Conservation (phyloP, 2,888 invertebrate genomes). For the Xanthia togata region DNA sequence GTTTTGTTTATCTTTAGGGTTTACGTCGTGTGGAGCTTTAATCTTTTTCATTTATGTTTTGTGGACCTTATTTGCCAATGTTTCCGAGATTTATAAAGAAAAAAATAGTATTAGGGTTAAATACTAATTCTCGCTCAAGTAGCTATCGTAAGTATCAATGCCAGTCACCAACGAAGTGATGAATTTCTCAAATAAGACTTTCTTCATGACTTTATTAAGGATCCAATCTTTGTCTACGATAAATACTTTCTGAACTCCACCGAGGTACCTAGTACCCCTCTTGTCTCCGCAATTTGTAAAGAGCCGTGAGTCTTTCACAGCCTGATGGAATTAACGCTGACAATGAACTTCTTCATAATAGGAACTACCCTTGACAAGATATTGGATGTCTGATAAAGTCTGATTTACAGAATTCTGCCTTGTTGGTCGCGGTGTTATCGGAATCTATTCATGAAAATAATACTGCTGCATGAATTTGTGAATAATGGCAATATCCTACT, state of each 20-base stretch:
- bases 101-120: not conserved
- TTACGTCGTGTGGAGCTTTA: not conserved
- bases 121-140: not conserved
- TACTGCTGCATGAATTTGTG: not conserved
- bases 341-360: not conserved
- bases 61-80: not conserved
- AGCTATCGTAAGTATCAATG: not conserved
- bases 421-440: not conserved
- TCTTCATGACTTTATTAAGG: not conserved
- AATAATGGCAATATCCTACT: not conserved
- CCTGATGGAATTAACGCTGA: not conserved
- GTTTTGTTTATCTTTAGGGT: conserved; percentile 31
- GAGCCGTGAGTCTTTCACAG: not conserved
- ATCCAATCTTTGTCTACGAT: not conserved
- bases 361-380: not conserved
- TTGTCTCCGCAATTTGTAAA: not conserved
- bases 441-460: not conserved
- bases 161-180: not conserved
- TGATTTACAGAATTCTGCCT: not conserved
- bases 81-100: not conserved
- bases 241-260: not conserved
- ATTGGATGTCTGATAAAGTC: not conserved
- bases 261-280: not conserved
- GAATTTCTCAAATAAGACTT: too few species aligned
- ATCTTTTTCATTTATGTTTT: conserved; percentile 1